Evolutionary conservation across 2,888 invertebrate species (phyloP).

Genomic region (Sepiola atlantica): DNA sequence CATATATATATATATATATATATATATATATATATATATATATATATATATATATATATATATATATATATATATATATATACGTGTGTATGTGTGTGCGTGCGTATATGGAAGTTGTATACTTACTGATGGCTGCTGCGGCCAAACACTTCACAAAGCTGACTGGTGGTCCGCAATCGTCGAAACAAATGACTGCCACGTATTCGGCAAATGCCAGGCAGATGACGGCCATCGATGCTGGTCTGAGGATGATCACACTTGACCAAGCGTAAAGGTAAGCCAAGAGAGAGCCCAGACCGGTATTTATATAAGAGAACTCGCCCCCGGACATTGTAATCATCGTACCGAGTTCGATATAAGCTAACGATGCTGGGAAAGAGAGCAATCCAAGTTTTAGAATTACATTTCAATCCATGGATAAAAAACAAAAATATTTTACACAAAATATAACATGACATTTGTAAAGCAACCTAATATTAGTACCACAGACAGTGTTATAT

Average conservation of each 20-base stretch:
- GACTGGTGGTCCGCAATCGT: slow-evolving; percentile 56
- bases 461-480: too few relatives aligned
- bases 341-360: slow-evolving; percentile 94
- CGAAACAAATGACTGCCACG: slow-evolving; percentile 57
- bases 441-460: neutral
- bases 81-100: neutral
- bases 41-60: slow-evolving; percentile 43
- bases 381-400: neutral
- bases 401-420: neutral
- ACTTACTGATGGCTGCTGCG: slow-evolving; percentile 53
- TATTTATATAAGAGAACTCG: slow-evolving; percentile 96
- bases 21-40: slow-evolving; percentile 45
- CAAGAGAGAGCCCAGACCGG: slow-evolving; percentile 88
- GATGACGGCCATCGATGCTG: slow-evolving; percentile 72
- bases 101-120: neutral
- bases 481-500: too few relatives aligned
- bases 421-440: neutral
- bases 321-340: slow-evolving; percentile 96
- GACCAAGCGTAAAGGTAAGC: slow-evolving; percentile 83
- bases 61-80: slow-evolving; percentile 44
- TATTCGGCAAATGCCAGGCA: slow-evolving; percentile 73
- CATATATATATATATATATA: neutral
- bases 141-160: slow-evolving; percentile 53
- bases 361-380: slow-evolving; percentile 84
- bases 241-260: slow-evolving; percentile 57